These are phyloP conservation scores for Aphelocoma californica DNA, from an alignment of 2,797 vertebrate genomes.

Conservation along the genomic window DNA sequence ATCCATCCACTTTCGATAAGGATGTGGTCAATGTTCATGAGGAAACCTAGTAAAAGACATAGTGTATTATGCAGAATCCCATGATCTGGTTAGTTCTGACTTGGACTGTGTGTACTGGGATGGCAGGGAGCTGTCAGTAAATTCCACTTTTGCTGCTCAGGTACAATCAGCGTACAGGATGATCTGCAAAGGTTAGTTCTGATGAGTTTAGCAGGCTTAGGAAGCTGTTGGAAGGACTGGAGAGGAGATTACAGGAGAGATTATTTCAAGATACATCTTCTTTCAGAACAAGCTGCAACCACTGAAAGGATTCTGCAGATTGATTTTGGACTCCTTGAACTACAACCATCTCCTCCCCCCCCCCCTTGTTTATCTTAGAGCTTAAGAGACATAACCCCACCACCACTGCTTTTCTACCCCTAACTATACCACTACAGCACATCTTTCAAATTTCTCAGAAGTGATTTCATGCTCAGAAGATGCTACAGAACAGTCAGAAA, in stretches of 20 bases:
- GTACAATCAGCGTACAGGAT: neutral
- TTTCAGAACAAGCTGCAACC: neutral
- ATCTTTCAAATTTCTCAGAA: neutral
- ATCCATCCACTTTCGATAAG: neutral
- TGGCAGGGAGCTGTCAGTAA: neutral
- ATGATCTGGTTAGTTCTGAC: neutral
- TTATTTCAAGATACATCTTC: neutral
- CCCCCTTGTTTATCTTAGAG: neutral
- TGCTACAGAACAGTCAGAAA: neutral
- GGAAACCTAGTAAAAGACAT: neutral
- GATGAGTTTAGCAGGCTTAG: neutral
- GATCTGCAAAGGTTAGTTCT: neutral
- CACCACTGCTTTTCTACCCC: neutral
- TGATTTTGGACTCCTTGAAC: neutral
- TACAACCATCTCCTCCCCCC: neutral
- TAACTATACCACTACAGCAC: neutral
- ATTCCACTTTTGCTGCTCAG: neutral
- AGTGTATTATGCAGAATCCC: neutral
- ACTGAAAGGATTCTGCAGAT: neutral
- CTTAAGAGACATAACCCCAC: neutral
- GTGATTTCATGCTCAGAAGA: neutral
- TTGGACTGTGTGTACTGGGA: fast-evolving
- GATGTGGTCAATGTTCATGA: neutral
- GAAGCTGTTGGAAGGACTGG: neutral
- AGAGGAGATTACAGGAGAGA: neutral